Conservation (phyloP, 1,140 invertebrate species). For the Drosophila guanche region DNA sequence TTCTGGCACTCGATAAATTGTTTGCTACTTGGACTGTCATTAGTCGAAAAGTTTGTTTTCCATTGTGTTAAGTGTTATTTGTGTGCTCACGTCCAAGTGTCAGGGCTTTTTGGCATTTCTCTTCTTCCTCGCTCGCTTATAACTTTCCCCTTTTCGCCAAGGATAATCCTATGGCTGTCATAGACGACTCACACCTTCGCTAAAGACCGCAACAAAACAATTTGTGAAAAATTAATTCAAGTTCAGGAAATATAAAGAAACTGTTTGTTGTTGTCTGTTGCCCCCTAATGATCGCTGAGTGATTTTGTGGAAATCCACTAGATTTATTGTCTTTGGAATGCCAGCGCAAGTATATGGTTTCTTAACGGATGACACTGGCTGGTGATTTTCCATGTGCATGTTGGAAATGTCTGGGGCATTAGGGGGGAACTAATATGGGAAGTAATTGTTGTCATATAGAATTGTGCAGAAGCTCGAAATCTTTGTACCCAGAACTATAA, state of each 20-base stretch:
- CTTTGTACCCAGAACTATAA: too few relatives aligned
- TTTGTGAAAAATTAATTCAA: conserved; percentile 30
- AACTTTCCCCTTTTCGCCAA: conserved; percentile 62
- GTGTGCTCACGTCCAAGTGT: conserved; percentile 78
- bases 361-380: neutral
- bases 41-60: conserved; percentile 83
- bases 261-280: conserved; percentile 6
- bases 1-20: conserved; percentile 77
- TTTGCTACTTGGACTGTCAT: conserved; percentile 83
- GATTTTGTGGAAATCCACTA: conserved; percentile 32
- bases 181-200: conserved; percentile 48
- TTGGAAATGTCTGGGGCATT: neutral
- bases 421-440: too few relatives aligned
- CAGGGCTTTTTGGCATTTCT: conserved; percentile 55
- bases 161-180: conserved; percentile 65
- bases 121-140: conserved; percentile 63
- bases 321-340: conserved; percentile 37
- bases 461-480: too few relatives aligned
- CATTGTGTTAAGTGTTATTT: conserved; percentile 83
- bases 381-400: too few relatives aligned
- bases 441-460: too few relatives aligned
- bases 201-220: conserved; percentile 47
- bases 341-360: neutral
- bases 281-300: conserved; percentile 54
- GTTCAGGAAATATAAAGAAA: conserved; percentile 26